phyloP scores from a whole-genome alignment of 2,113 vertebrate genomes.

The Notothenia rossii region DNA sequence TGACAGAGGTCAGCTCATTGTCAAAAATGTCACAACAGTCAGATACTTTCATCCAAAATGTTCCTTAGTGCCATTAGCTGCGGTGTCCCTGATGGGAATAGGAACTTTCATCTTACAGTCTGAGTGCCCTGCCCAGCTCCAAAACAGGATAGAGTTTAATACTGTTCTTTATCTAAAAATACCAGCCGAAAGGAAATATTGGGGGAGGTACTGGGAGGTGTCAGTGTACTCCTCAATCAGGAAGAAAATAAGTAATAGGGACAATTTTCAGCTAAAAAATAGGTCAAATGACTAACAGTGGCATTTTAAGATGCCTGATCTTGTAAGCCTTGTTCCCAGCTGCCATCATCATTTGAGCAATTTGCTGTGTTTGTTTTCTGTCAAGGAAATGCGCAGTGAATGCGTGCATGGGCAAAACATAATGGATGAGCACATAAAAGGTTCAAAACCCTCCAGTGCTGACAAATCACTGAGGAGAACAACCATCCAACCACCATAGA shows the following conservation, averaged over 20 bases:
- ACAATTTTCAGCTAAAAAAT: slow-evolving; percentile 38
- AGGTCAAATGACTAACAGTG: slow-evolving; percentile 30
- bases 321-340: slow-evolving; percentile 1
- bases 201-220: neutral
- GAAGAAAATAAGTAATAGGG: neutral
- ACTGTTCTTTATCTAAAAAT: slow-evolving; percentile 26
- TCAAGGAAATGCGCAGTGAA: slow-evolving; percentile 59
- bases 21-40: slow-evolving; percentile 10
- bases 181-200: neutral
- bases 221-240: neutral
- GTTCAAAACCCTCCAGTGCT: slow-evolving; percentile 56
- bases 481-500: slow-evolving; percentile 64
- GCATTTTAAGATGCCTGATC: slow-evolving; percentile 6
- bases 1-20: slow-evolving; percentile 27
- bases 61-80: slow-evolving; percentile 22
- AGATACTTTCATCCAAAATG: slow-evolving; percentile 5
- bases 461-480: slow-evolving; percentile 65
- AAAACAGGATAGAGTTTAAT: slow-evolving; percentile 11
- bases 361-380: slow-evolving; percentile 55
- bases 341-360: slow-evolving; percentile 55
- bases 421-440: slow-evolving; percentile 58
- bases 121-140: slow-evolving; percentile 1
- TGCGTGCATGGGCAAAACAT: slow-evolving; percentile 9
- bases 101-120: slow-evolving; percentile 12
- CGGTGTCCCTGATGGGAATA: slow-evolving; percentile 22